Evolutionary conservation across 2,888 invertebrate species (phyloP).

Genomic region (Conus canariensis): DNA sequence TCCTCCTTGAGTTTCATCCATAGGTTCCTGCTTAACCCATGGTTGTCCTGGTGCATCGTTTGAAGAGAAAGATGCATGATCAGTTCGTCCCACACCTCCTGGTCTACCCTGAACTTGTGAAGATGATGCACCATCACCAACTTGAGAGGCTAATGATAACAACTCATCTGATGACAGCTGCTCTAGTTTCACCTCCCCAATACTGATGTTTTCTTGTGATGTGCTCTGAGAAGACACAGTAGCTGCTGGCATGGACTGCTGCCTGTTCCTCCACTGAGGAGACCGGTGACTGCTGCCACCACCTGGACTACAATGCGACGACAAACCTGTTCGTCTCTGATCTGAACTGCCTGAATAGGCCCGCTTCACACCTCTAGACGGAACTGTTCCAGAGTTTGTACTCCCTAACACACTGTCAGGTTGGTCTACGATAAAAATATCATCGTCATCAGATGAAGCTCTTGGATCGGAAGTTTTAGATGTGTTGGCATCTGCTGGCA

Average conservation of each 20-base stretch:
- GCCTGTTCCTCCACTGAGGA: conserved; percentile 2
- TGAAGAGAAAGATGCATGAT: conserved; percentile 2
- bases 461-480: background rate
- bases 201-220: conserved; percentile 13
- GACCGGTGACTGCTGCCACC: background rate
- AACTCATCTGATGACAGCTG: conserved; percentile 37
- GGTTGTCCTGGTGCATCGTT: conserved; percentile 16
- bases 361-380: conserved; percentile 33
- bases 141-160: conserved; percentile 39
- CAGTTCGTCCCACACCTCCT: background rate
- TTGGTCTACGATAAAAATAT: conserved; percentile 47
- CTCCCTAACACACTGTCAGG: conserved; percentile 45
- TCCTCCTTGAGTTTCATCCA: conserved; percentile 20
- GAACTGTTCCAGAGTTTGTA: conserved; percentile 44
- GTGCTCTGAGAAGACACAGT: conserved; percentile 26
- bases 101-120: conserved; percentile 4
- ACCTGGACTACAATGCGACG: background rate
- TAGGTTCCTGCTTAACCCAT: conserved; percentile 21
- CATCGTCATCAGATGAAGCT: conserved; percentile 30
- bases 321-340: background rate
- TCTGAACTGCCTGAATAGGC: background rate
- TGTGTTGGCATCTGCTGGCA: background rate
- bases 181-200: conserved; percentile 31
- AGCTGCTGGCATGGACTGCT: conserved; percentile 25
- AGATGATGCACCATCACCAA: conserved; percentile 15